Percentiles rank a stretch among this genome's conserved stretches.
Evolutionary conservation across 2,888 invertebrate genomes (phyloP).

Genomic region (Diachrysia chrysitis): DNA sequence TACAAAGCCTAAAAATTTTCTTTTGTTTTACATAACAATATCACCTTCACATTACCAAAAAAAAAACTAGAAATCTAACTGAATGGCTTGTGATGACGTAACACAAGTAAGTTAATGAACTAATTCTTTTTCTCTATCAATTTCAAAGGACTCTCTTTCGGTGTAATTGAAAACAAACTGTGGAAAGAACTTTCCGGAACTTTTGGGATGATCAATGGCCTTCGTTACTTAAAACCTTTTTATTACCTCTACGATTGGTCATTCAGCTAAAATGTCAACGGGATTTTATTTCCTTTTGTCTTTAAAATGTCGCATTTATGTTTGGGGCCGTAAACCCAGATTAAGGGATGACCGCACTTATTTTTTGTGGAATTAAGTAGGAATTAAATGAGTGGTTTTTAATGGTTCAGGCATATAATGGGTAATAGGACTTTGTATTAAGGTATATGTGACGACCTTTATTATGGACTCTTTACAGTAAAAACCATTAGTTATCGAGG

Average conservation of each 20-base stretch:
- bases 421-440: no score
- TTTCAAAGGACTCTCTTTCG: constrained; percentile 13
- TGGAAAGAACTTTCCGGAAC: constrained; percentile 19
- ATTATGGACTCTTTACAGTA: no score
- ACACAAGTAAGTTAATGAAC: not conserved
- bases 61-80: no score
- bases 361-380: constrained; percentile 9
- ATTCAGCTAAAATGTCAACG: constrained; percentile 17
- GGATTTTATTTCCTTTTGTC: constrained; percentile 17
- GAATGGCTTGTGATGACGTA: no score
- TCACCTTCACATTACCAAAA: no score
- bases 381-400: not conserved
- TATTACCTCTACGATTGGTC: constrained; percentile 19
- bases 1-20: no score
- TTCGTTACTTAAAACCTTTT: constrained; percentile 42
- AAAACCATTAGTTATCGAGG: no score
- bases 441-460: no score
- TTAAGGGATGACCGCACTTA: constrained; percentile 6
- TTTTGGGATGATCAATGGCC: constrained; percentile 36
- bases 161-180: constrained; percentile 45
- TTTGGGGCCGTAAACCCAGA: constrained; percentile 15
- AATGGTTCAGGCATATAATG: not conserved
- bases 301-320: constrained; percentile 2
- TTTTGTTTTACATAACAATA: no score
- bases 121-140: not conserved